Evolutionary conservation across 2,113 vertebrate species (phyloP).

Genomic region (Dolichallabes microphthalmus): DNA sequence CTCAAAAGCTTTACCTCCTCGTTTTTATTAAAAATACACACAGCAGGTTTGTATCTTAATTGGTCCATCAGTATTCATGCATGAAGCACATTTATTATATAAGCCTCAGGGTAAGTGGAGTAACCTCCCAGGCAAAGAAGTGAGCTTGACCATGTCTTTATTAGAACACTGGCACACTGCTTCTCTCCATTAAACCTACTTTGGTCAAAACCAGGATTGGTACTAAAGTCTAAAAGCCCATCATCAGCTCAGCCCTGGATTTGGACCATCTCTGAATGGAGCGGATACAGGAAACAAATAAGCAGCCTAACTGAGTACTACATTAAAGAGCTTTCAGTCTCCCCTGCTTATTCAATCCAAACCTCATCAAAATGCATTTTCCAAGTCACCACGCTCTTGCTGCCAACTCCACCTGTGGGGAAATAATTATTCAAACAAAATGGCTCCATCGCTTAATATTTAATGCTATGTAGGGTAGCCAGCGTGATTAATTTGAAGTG

Average conservation of each 20-base stretch:
- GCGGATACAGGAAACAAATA: constrained; percentile 19
- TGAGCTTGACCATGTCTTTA: constrained; percentile 35
- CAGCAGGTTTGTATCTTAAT: constrained; percentile 17
- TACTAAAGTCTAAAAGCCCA: constrained; percentile 23
- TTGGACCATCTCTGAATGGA: background rate
- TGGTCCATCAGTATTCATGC: constrained; percentile 15
- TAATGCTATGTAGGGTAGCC: constrained; percentile 31
- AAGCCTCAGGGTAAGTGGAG: constrained; percentile 16
- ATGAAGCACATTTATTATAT: constrained; percentile 27
- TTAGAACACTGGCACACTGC: constrained; percentile 26
- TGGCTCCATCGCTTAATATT: constrained; percentile 31
- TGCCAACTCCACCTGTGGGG: constrained; percentile 45
- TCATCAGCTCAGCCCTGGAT: constrained; percentile 18
- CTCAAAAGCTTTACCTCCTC: background rate
- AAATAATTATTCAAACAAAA: constrained; percentile 49
- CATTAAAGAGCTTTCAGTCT: constrained; percentile 17
- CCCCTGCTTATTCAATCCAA: constrained; percentile 40
- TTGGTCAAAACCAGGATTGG: background rate
- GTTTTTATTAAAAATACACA: constrained; percentile 21
- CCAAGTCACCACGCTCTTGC: constrained; percentile 16
- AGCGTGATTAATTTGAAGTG: constrained; percentile 38
- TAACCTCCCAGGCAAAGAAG: constrained; percentile 14
- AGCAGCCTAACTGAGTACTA: constrained; percentile 1
- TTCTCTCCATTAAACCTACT: constrained; percentile 32
- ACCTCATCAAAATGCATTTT: constrained; percentile 48